Percentiles rank a stretch among this genome's conserved stretches.
phyloP scores from a whole-genome alignment of 2,113 vertebrate species.

The Lampris megalopsis region DNA sequence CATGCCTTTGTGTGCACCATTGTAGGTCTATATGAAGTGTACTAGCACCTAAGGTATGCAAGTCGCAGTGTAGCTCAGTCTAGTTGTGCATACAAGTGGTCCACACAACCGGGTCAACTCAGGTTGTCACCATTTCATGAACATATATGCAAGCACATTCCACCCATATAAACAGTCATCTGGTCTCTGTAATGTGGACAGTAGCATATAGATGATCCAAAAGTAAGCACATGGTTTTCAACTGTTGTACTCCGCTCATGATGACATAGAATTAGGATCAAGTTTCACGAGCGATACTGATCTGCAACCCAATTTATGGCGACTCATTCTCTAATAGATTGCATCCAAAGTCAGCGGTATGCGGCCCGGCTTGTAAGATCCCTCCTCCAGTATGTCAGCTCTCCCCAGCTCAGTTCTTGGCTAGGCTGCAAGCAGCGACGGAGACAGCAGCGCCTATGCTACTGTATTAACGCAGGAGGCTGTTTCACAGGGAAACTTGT shows the following conservation, averaged over 20 bases:
- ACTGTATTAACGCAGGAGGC: slow-evolving; percentile 77
- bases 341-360: background rate
- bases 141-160: slow-evolving; percentile 21
- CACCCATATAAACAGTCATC: background rate
- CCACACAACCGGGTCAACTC: slow-evolving; percentile 30
- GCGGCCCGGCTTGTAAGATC: slow-evolving; percentile 18
- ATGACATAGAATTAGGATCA: slow-evolving; percentile 26
- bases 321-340: slow-evolving; percentile 18
- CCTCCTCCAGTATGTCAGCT: no score
- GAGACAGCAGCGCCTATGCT: slow-evolving; percentile 42
- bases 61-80: slow-evolving; percentile 19
- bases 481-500: slow-evolving; percentile 85
- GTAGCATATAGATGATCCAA: background rate
- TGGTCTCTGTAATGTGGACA: no score
- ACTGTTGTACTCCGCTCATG: slow-evolving; percentile 14
- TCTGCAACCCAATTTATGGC: slow-evolving; percentile 48
- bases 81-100: slow-evolving; percentile 55
- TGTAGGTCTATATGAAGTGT: slow-evolving; percentile 27
- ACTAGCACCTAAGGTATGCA: slow-evolving; percentile 50
- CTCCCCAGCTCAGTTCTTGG: slow-evolving; percentile 6
- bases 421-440: slow-evolving; percentile 38
- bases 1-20: slow-evolving; percentile 67
- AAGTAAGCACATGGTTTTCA: slow-evolving; percentile 14
- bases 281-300: slow-evolving; percentile 30
- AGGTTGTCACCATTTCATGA: slow-evolving; percentile 48